Base-by-base conservation (phyloP, 2,113 vertebrate genomes). In the Leiothrix lutea region DNA sequence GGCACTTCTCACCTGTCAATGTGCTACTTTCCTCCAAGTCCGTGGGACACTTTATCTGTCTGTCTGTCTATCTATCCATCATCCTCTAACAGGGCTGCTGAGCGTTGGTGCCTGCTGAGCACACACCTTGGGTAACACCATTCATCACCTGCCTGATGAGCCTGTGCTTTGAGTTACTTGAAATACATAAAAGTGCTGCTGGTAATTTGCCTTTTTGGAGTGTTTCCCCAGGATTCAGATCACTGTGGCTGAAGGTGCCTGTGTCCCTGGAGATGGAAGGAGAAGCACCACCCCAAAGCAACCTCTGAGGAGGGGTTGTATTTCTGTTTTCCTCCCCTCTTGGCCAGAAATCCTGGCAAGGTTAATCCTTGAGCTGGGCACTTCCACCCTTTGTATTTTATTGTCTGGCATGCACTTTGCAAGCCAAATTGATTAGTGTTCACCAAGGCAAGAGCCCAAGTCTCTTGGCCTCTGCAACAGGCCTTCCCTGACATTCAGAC, bases 401-500 rank as follows among this genome's bases (percentile, higher is more conserved):
- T 56, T 69, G 72, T 73, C 74, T 66, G 73, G 54, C 66, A 64
- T 2, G 2, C 47, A 11, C 80, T 96, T 86, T 86, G 79, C 67
- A 65, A 83, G 92, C 71, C 90, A 88, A 40, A 80, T 53, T 51
- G 95, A 35, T 58, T 22, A n/a, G 47, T 22, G 53, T 45, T 87
- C 69, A 71, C 88, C 87, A 58, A 77, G 66, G 40, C 28, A 13
- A 84, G 85, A 78, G 48, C 91, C 70, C 73, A 73, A 25, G 84
- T 64, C 22, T 14, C 90, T 54, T 57, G 92, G 66, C 80, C 80
- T 56, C 66, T 88, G 74, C 94, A 81, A 62, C 57, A 85, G 92
- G 74, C 78, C 88, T 86, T 94, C 56, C 56, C 88, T 80, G 88
- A 65, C 61, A 80, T 58, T 38, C 74, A 89, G 71, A 65, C 91